phyloP scores from a whole-genome alignment of 2,888 invertebrate genomes.

The Oxyteleia sp. region DNA sequence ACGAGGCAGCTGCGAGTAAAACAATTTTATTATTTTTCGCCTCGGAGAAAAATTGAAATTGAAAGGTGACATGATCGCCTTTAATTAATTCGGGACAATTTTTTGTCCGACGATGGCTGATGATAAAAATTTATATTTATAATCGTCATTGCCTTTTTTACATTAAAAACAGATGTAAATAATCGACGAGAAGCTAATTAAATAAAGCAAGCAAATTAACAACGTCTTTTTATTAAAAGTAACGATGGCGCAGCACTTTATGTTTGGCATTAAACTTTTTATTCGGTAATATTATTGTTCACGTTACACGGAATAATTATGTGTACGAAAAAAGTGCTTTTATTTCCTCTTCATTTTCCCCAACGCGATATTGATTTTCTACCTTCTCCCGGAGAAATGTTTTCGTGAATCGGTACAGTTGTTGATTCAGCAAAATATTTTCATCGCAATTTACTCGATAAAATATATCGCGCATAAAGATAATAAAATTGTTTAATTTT shows the following conservation, averaged over 20 bases:
- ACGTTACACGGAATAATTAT: constrained; percentile 53
- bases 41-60: constrained; percentile 22
- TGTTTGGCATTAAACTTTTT: constrained; percentile 30
- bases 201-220: neutral
- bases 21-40: constrained; percentile 35
- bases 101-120: neutral
- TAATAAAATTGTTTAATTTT: constrained; percentile 48
- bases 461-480: constrained; percentile 22
- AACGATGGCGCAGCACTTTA: constrained; percentile 8
- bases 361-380: constrained; percentile 67
- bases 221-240: constrained; percentile 3
- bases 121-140: constrained; percentile 2
- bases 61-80: constrained; percentile 23
- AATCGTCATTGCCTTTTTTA: neutral
- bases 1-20: constrained; percentile 30
- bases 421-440: constrained; percentile 70
- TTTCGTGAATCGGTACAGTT: constrained; percentile 64
- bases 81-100: constrained; percentile 1
- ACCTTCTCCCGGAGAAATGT: constrained; percentile 55
- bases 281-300: constrained; percentile 41
- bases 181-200: too few relatives aligned
- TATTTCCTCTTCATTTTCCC: constrained; percentile 69
- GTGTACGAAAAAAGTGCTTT: constrained; percentile 61
- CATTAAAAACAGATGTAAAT: too few relatives aligned
- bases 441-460: constrained; percentile 40